Evolutionary conservation across 2,888 invertebrate species (phyloP), one percentile per base, ranked within the genome.

Genomic region (Patella ulyssiponensis): DNA sequence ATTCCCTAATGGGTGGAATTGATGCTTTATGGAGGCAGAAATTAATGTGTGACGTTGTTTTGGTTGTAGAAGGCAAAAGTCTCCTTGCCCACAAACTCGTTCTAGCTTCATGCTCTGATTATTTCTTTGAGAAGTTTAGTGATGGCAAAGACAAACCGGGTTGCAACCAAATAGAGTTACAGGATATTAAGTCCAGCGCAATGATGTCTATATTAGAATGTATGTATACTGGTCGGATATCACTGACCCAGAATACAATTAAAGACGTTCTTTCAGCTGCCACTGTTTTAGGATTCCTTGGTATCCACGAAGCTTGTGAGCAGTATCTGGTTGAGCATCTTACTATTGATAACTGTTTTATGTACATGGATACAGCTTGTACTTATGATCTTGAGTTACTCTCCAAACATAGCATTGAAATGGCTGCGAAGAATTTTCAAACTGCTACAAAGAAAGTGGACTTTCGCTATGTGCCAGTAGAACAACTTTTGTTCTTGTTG

Each of bases 21-120:
- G 85, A 86, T 77, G 86, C 84, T n/a, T 73, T 87, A 52, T 88
- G 88, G 88, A 80, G 85, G 0, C 87, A 87, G 73, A 81, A 84
- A 14, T 71, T 83, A 14, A 75, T 87, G 78, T 87, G 87, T 78
- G 87, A 88, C 73, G 82, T 87, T 4, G 80, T 81, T 51, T 70
- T 88, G 12, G 75, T 84, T 12, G 81, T 83, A 12, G 80, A 81
- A 14, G 77, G 79, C 7, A 77, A 77, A 20, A 80, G 75, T 51
- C 81, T 86, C 51, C 77, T 78, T 11, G 88, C 85, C 7, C 88
- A 88, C 73, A 85, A 81, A 74, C 71, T 85, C 3, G 76, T 88
- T 11, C 76, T 88, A 17, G 86, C 86, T 0, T 81, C 88, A 9
- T 86, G 87, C 69, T 86, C 84, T 11, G 87, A 87, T 77, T 86